phyloP scores from a whole-genome alignment of 2,797 vertebrate species.

The Neomorphus geoffroyi region DNA sequence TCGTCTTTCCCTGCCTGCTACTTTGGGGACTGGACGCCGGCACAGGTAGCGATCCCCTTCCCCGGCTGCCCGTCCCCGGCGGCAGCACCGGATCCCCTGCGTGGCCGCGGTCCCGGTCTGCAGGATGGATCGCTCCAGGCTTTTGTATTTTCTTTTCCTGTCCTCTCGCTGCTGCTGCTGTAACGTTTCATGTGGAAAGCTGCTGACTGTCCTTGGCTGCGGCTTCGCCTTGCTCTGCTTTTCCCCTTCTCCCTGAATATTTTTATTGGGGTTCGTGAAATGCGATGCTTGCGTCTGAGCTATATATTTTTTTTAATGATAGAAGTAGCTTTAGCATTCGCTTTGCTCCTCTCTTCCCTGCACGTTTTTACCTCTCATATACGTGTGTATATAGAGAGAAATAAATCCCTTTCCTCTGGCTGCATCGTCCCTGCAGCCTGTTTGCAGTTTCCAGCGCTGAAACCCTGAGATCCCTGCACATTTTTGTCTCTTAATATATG shows the following conservation, averaged over 20 bases:
- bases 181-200: constrained; percentile 45
- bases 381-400: no score
- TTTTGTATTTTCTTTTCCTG: constrained; percentile 27
- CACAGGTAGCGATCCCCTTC: constrained; percentile 77
- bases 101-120: constrained; percentile 3
- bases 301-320: background rate
- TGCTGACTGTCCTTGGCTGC: constrained; percentile 41
- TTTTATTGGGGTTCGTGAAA: constrained; percentile 59
- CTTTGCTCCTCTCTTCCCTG: background rate
- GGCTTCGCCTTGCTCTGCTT: constrained; percentile 41
- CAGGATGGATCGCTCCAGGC: constrained; percentile 1
- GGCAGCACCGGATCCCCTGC: background rate
- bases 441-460: no score
- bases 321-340: background rate
- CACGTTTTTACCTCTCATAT: background rate
- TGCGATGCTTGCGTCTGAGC: constrained; percentile 52
- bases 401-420: no score
- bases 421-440: no score
- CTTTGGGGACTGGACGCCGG: constrained; percentile 72
- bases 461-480: background rate
- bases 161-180: constrained; percentile 17
- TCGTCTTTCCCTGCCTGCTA: constrained; percentile 76
- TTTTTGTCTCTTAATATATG: background rate
- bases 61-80: background rate
- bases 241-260: constrained; percentile 34